Evolutionary conservation across 2,113 vertebrate genomes (phyloP).

Genomic region (Bos javanicus): DNA sequence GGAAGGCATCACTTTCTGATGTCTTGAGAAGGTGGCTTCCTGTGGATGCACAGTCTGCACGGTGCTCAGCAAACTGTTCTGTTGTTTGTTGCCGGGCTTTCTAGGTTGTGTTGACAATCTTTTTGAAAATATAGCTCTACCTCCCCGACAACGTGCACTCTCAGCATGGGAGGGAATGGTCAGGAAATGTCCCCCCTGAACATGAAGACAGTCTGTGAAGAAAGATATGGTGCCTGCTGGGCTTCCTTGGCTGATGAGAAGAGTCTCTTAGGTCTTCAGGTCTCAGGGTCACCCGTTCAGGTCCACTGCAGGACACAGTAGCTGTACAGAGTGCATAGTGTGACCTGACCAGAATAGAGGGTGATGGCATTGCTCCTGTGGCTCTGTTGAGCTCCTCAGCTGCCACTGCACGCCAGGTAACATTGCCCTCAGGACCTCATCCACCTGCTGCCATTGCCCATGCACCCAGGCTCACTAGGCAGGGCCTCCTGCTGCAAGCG

Average conservation of each 20-base stretch:
- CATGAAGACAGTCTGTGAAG: background rate
- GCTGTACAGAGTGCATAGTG: background rate
- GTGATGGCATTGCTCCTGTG: background rate
- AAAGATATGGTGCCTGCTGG: background rate
- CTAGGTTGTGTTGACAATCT: background rate
- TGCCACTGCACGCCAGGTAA: rapidly evolving
- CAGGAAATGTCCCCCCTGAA: background rate
- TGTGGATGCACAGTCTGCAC: background rate
- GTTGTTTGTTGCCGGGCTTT: background rate
- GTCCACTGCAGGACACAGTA: background rate
- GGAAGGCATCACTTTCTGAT: background rate
- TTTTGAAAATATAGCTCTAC: background rate
- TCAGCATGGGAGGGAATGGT: background rate
- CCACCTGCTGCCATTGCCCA: background rate
- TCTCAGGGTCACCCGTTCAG: background rate
- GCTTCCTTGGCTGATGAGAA: background rate
- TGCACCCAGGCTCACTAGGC: background rate
- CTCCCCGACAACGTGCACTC: background rate
- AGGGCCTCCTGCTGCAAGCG: background rate
- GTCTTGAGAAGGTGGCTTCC: background rate
- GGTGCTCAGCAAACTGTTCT: background rate
- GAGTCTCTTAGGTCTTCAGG: background rate
- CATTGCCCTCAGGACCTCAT: background rate
- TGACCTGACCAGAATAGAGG: background rate
- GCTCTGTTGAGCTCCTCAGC: background rate